A percentile compares a stretch with the other conserved stretches of the same genome.
Evolutionary conservation across 2,113 vertebrate genomes (phyloP).

Genomic region (Cottus gobio): DNA sequence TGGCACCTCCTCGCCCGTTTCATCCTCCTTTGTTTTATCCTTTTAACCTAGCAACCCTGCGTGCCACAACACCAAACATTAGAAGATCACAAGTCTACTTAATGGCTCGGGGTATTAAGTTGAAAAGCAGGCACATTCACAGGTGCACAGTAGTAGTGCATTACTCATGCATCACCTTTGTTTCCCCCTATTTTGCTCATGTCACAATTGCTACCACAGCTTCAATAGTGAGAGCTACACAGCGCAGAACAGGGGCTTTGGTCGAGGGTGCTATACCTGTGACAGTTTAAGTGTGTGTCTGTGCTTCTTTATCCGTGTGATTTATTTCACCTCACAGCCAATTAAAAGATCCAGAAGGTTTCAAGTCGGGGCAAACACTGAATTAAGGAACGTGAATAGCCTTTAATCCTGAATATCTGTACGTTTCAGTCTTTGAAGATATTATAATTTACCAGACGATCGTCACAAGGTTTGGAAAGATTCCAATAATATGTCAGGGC

Average conservation of each 20-base stretch:
- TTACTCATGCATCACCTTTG: slow-evolving; percentile 22
- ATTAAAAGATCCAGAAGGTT: slow-evolving; percentile 49
- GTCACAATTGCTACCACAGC: slow-evolving; percentile 28
- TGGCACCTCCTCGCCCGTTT: slow-evolving; percentile 4
- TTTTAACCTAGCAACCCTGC: slow-evolving; percentile 10
- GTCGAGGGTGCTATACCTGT: slow-evolving; percentile 38
- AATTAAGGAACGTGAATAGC: slow-evolving; percentile 8
- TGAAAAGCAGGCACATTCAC: slow-evolving; percentile 18
- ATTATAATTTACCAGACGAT: not conserved
- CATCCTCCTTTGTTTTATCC: slow-evolving; percentile 1
- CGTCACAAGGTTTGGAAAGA: not conserved
- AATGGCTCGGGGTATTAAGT: slow-evolving; percentile 6
- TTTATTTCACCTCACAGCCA: slow-evolving; percentile 56
- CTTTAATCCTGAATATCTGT: slow-evolving; percentile 5
- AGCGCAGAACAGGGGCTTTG: slow-evolving; percentile 31
- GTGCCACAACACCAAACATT: slow-evolving; percentile 10
- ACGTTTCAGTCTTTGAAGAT: not conserved
- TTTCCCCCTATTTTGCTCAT: slow-evolving; percentile 21
- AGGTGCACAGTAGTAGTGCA: slow-evolving; percentile 29
- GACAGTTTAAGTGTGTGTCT: slow-evolving; percentile 39
- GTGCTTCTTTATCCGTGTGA: slow-evolving; percentile 50
- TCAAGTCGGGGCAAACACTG: not conserved
- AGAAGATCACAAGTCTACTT: slow-evolving; percentile 9
- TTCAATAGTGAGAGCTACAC: slow-evolving; percentile 51
- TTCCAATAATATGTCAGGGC: not conserved